phyloP scores from a whole-genome alignment of 2,888 invertebrate genomes.

The Hypomecis punctinalis region DNA sequence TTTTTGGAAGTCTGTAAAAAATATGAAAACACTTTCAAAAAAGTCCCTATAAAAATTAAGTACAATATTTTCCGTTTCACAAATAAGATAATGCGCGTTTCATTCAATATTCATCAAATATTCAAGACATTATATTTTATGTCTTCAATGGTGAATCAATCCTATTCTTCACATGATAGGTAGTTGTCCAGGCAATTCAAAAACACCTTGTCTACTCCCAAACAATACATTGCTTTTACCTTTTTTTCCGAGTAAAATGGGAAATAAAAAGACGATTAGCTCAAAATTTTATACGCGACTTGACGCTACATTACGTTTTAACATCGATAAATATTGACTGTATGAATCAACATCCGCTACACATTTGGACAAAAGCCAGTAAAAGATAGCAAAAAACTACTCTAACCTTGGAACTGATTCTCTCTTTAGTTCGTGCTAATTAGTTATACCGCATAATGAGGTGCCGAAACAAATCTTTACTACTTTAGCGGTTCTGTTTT shows the following conservation, averaged over 20 bases:
- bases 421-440: constrained; percentile 39
- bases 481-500: constrained; percentile 14
- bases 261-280: background rate
- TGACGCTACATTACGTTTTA: constrained; percentile 8
- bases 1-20: no score
- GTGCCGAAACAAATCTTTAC: constrained; percentile 38
- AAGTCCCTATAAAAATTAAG: no score
- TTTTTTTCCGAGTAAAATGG: background rate
- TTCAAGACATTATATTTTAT: no score
- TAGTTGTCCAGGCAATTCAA: no score
- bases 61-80: no score
- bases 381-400: constrained; percentile 49
- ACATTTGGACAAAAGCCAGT: constrained; percentile 65
- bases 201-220: no score
- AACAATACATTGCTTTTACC: no score
- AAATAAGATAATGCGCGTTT: no score
- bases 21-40: no score
- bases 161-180: no score
- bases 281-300: constrained; percentile 8
- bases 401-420: constrained; percentile 56
- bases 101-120: no score
- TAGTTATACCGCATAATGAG: constrained; percentile 41
- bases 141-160: no score
- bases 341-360: constrained; percentile 67
- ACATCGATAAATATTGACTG: constrained; percentile 43